Evolutionary conservation across 2,888 invertebrate genomes (phyloP), one percentile per base, ranked within the genome.

Genomic region (Eilema griseolum): DNA sequence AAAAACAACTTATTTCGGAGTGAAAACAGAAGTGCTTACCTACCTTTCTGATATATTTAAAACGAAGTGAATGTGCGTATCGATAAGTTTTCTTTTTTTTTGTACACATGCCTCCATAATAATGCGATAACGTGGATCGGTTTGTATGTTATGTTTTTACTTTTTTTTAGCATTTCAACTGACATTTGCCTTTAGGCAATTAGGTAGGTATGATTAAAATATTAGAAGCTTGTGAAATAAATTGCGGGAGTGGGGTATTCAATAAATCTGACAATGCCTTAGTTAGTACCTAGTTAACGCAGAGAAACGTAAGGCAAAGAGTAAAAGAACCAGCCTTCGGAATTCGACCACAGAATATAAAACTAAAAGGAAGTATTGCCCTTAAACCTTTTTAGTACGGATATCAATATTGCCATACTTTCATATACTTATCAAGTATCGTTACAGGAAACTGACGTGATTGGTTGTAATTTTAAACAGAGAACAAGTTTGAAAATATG

Each of bases 341-440:
- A 23, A n/a, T 28, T 31, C 16, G 31, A 28, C 10, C 37, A n/a
- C 24, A 23, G 33, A 33, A 24, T 12, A n/a, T 37, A 72, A 79
- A 71, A 71, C 74, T 74, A 72, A 52, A 20, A 52, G 52, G 59
- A 28, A 59, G 59, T 59, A 3, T 52, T 28, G 59, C 59, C 26
- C 24, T 59, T 59, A 59, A 59, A 28, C 24, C 26, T 26, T 59
- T 59, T 59, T 59, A 10, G 52, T 52, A 46, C 46, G 52, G n/a
- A 52, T n/a, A 52, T 8, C n/a, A 52, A n/a, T 52, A n/a, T 52
- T n/a, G 52, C n/a, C 2, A 52, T 20, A 52, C 52, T 52, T 52
- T 52, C 52, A n/a, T 52, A 10, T n/a, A 52, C 1, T 52, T 52
- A 46, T n/a, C 52, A 52, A 46, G n/a, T n/a, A 20, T 7, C 46